Percentiles rank a stretch among this genome's conserved stretches.
Evolutionary conservation across 2,113 vertebrate genomes (phyloP).

Genomic region (Xerus inauris): DNA sequence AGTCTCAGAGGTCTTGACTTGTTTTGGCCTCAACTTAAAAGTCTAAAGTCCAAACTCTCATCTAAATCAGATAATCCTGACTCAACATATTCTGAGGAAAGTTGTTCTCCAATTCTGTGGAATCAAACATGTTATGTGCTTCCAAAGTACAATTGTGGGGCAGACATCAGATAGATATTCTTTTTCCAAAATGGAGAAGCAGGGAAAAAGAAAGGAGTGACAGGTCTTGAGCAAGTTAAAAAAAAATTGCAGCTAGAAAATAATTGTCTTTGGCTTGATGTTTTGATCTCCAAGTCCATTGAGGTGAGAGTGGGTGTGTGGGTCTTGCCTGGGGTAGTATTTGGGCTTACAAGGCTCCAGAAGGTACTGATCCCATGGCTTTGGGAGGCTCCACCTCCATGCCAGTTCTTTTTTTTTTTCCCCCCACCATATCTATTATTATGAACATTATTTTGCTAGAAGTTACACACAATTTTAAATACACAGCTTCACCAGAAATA

Average conservation of each 20-base stretch:
- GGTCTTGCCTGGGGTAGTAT: neutral
- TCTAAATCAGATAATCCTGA: neutral
- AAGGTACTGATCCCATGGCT: neutral
- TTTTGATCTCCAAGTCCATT: neutral
- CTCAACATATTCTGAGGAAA: neutral
- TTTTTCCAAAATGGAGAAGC: neutral
- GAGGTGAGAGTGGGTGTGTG: neutral
- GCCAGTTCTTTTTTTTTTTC: too few relatives aligned
- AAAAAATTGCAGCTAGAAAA: neutral
- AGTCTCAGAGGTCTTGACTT: neutral
- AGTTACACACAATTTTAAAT: neutral
- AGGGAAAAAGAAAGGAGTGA: neutral
- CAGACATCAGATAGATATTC: neutral
- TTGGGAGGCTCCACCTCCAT: neutral
- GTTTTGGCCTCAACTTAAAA: neutral
- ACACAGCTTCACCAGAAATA: neutral
- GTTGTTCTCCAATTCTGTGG: neutral
- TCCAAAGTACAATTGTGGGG: neutral
- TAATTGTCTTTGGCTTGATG: neutral
- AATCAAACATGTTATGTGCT: neutral
- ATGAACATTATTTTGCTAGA: neutral
- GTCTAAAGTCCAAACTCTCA: neutral
- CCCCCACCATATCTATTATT: neutral
- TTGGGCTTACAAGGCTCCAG: too few relatives aligned
- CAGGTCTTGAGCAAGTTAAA: neutral